Conservation (phyloP, 1,140 invertebrate species). For the Bombus cullumanus region DNA sequence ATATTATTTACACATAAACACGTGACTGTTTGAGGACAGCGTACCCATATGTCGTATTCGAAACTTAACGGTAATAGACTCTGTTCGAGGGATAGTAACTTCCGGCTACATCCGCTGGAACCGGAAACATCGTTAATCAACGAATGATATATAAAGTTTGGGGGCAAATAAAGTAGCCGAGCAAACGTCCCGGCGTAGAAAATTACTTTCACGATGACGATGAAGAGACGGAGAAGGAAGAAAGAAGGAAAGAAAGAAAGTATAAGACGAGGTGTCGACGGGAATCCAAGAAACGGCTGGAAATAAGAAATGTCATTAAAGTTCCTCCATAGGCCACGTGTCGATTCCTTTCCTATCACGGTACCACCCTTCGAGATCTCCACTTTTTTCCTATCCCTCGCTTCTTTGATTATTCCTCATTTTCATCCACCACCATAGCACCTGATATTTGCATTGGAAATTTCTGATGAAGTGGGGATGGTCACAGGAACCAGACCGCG, state of each 20-base stretch:
- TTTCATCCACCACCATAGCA: background rate
- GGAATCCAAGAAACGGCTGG: conserved; percentile 7
- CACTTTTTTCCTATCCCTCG: background rate
- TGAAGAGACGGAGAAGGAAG: conserved; percentile 17
- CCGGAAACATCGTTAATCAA: conserved; percentile 42
- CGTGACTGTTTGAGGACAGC: background rate
- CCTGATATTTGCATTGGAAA: conserved; percentile 31
- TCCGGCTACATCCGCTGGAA: background rate
- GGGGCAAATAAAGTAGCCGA: conserved; percentile 43
- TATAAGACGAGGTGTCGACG: conserved; percentile 28
- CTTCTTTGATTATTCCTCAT: conserved; percentile 35
- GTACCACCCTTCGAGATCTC: conserved; percentile 4
- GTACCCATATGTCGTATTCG: no score
- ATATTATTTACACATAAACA: no score
- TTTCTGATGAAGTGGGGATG: background rate
- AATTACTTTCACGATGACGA: conserved; percentile 65
- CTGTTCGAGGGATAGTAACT: background rate
- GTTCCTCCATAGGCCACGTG: conserved; percentile 55
- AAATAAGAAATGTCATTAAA: conserved; percentile 75
- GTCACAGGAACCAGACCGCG: background rate
- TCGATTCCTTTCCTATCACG: conserved; percentile 42
- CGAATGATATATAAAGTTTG: conserved; percentile 30
- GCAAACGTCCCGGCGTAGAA: conserved; percentile 66
- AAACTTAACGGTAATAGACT: background rate
- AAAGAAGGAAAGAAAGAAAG: background rate